Base-by-base conservation (phyloP, 2,797 vertebrate species). In the Myotis pilosus region DNA sequence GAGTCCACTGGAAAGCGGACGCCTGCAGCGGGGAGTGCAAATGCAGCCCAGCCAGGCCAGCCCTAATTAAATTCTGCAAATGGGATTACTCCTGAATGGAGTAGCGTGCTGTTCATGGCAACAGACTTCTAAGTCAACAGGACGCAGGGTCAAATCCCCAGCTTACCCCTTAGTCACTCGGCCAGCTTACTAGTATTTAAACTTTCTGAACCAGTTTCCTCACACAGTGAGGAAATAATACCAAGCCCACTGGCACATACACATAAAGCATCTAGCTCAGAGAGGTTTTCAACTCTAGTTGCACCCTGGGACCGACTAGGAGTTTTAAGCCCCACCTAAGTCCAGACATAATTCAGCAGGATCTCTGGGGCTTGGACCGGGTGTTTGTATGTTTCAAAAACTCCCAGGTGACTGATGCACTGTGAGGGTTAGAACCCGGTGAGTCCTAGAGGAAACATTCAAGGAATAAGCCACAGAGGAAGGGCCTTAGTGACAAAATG, bases 141-240 rank as follows among this genome's bases (percentile, higher is more conserved):
- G 69, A 79, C 1, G 10, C 19, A 57, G 30, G 30, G 85, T 94
- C 55, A 69, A 51, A 69, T 75, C 41, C 30, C 33, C 19, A 76
- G 25, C 28, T 28, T 88, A 51, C 16, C 2, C 38, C 28, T 47
- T 15, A 51, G 28, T 90, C 15, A 28, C 12, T 12, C 41, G 19
- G 28, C 28, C 38, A 72, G 66, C 23, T 79, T 57, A 60, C 57
- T 60, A 12, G 5, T 60, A 91, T 4, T 87, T 83, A 55, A 38
- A 23, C 19, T 88, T 17, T 57, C 30, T 49, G 41, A 60, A 51
- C 17, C 36, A 90, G 6, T 85, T 44, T 87, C 36, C 83, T 92
- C 38, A 81, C 30, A 92, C 87, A 84, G 44, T 25, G 3, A 95
- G 22, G 47, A 78, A 89, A 81, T 5, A 47, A 80, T 47, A 78